phyloP scores from a whole-genome alignment of 2,113 vertebrate species.

The Lophura nycthemera region DNA sequence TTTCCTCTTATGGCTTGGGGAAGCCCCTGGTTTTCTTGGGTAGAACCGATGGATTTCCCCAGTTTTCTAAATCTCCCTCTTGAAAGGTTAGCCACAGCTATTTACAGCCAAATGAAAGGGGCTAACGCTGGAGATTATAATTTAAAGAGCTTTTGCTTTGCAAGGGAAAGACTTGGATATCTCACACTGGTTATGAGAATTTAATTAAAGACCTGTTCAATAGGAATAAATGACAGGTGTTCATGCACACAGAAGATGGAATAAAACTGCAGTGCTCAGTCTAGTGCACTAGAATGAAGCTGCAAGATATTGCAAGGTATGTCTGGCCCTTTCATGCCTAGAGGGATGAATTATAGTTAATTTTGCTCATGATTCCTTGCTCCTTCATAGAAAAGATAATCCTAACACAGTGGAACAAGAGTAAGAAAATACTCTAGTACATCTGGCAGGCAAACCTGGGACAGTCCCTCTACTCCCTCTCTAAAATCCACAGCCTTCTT shows the following conservation, averaged over 20 bases:
- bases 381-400: conserved; percentile 18
- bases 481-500: neutral
- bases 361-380: conserved; percentile 8
- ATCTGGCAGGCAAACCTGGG: neutral
- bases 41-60: conserved; percentile 43
- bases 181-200: conserved; percentile 9
- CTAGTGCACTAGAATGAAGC: neutral
- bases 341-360: neutral
- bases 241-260: neutral
- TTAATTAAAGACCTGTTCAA: conserved; percentile 44
- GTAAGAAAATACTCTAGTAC: neutral
- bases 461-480: neutral
- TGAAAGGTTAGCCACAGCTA: conserved; percentile 39
- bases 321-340: conserved; percentile 4
- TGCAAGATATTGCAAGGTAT: neutral
- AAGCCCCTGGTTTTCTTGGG: neutral
- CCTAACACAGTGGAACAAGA: neutral
- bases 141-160: conserved; percentile 11
- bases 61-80: conserved; percentile 39
- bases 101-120: conserved; percentile 30
- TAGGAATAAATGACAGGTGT: conserved; percentile 39
- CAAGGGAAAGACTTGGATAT: neutral
- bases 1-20: neutral
- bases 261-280: neutral
- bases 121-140: conserved; percentile 6